Conservation (phyloP, 2,888 invertebrate genomes). For the Andrena praecox region DNA sequence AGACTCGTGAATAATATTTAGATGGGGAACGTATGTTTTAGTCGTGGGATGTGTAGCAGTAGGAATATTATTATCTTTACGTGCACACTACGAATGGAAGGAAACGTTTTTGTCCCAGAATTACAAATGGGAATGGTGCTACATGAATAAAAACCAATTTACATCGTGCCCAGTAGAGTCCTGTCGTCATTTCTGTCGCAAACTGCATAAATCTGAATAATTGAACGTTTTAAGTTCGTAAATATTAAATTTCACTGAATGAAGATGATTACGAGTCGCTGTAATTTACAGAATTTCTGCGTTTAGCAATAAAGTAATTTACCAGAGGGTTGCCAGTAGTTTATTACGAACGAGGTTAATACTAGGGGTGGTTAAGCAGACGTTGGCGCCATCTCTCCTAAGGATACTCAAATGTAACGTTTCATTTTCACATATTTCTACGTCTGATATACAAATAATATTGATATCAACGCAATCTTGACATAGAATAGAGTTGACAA, state of each 20-base stretch:
- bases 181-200: neutral
- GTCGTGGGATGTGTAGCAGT: neutral
- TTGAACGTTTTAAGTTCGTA: neutral
- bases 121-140: neutral
- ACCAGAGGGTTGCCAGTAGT: neutral
- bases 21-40: neutral
- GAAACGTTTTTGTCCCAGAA: neutral
- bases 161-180: neutral
- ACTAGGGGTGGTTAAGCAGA: constrained; percentile 16
- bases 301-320: constrained; percentile 40
- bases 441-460: neutral
- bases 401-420: constrained; percentile 1
- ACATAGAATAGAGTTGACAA: too few species aligned
- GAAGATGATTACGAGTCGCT: constrained; percentile 16
- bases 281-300: constrained; percentile 15
- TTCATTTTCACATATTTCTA: neutral
- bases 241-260: constrained; percentile 25
- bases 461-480: neutral
- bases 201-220: constrained; percentile 36
- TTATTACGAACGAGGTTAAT: constrained; percentile 11
- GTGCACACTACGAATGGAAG: neutral
- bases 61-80: neutral
- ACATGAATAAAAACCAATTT: constrained; percentile 13
- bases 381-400: constrained; percentile 48
- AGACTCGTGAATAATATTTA: neutral